These are phyloP conservation scores for Minunthozetes semirufus DNA, from an alignment of 2,888 invertebrate genomes.

Conservation along the genomic window DNA sequence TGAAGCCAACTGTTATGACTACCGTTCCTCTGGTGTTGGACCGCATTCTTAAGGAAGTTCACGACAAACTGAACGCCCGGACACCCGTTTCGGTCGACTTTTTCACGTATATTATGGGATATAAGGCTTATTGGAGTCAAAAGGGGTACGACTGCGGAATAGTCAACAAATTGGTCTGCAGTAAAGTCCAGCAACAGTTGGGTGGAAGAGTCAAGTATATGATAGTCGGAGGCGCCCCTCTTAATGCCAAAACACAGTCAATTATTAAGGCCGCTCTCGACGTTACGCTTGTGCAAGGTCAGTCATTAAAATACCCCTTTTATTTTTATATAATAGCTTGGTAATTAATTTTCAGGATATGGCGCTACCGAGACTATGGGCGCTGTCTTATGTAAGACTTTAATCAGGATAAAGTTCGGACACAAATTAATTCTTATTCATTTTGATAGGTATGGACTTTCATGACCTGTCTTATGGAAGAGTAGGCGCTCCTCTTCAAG, in stretches of 20 bases:
- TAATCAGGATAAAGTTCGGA: constrained; percentile 58
- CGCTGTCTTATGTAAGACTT: constrained; percentile 55
- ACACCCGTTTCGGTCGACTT: constrained; percentile 30
- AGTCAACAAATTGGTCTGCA: constrained; percentile 57
- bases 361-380: constrained; percentile 96
- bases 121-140: constrained; percentile 33
- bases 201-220: constrained; percentile 84
- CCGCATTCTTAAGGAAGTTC: constrained; percentile 57
- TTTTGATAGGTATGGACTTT: constrained; percentile 51
- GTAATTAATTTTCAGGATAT: too few relatives aligned
- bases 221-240: constrained; percentile 89
- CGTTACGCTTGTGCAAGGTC: constrained; percentile 72
- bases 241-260: constrained; percentile 88
- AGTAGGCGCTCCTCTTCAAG: constrained; percentile 79
- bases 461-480: constrained; percentile 68
- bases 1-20: constrained; percentile 87
- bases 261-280: constrained; percentile 88
- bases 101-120: constrained; percentile 33
- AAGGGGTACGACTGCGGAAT: constrained; percentile 50
- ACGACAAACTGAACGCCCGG: constrained; percentile 34
- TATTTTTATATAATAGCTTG: too few relatives aligned
- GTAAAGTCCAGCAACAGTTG: constrained; percentile 62
- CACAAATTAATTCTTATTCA: constrained; percentile 63
- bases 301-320: too few relatives aligned
- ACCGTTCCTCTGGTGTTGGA: constrained; percentile 90